Base-by-base conservation (phyloP, 2,888 invertebrate species). In the Keiferia lycopersicella region DNA sequence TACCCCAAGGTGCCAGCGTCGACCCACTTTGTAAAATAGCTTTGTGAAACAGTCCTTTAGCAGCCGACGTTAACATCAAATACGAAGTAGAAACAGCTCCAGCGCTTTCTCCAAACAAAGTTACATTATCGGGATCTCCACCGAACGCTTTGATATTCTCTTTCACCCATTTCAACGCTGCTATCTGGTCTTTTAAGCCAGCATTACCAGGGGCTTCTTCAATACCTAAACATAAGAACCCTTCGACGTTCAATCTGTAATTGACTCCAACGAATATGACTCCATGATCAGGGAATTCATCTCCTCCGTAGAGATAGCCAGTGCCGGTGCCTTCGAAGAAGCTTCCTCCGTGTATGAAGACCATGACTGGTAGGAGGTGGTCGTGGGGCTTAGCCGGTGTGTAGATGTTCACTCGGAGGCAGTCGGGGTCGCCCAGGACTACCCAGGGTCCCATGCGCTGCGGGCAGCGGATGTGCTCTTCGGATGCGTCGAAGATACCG, bases 161-260 rank as follows among this genome's bases (percentile, higher is more conserved):
- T 68, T 80, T 78, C 16, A 91, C 78, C 91, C 91, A 91, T 65
- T 72, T 82, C 39, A 91, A 71, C 10, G 91, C 91, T 1, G 88
- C 88, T 64, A 90, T 74, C 69, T 91, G 91, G 69, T 91, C 91
- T 68, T 94, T 94, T 1, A 94, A 76, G 0, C 94, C 94, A 61
- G 93, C 93, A 74, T 95, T 95, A 2, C 95, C 95, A 0, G 94
- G 94, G 0, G 94, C 94, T 76, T 93, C 93, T 67, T 85, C 81
- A 14, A 93, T 93, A 12, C 94, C 94, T 0, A 94, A 88, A 61
- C 94, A 94, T 0, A 95, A 82, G 71, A 94, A 95, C 0, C 94
- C 94, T 72, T 94, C 84, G 0, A 93, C 91, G 2, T 92, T 93
- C 1, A 92, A 73, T 67, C 94, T 87, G 68, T 94, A 94, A 74